phyloP scores from a whole-genome alignment of 2,797 vertebrate genomes.

The Sarcoramphus papa region DNA sequence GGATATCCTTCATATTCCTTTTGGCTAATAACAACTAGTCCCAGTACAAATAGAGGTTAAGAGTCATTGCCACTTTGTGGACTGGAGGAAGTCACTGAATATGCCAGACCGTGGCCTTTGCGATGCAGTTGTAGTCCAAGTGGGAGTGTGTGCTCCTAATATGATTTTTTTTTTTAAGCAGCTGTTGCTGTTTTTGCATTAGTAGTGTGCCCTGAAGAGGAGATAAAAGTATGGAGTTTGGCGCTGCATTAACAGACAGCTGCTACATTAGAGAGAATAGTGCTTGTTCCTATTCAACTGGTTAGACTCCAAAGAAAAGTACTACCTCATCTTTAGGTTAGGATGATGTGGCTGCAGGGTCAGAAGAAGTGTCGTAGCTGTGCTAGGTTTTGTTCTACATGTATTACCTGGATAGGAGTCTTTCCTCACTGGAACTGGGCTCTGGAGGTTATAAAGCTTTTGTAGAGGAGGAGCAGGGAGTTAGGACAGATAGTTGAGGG shows the following conservation, averaged over 20 bases:
- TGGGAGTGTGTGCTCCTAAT: background rate
- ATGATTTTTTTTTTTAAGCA: background rate
- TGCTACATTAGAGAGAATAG: background rate
- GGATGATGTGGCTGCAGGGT: background rate
- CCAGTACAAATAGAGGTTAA: background rate
- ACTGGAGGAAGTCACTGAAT: background rate
- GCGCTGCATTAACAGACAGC: background rate
- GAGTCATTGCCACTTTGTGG: background rate
- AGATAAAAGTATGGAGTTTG: background rate
- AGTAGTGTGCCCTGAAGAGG: background rate
- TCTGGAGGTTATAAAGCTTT: background rate
- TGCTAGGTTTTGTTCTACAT: background rate
- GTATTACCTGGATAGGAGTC: background rate
- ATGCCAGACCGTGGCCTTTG: background rate
- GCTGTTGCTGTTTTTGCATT: background rate
- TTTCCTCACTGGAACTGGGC: background rate
- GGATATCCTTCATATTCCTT: background rate
- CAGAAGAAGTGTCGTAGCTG: background rate
- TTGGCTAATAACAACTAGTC: background rate
- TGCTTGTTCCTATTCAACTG: background rate
- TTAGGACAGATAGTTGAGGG: background rate
- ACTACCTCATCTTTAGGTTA: conserved; percentile 51
- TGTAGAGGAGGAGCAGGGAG: background rate
- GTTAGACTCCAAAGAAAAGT: conserved; percentile 43
- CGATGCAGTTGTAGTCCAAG: background rate